Base-by-base conservation (phyloP, 1,140 invertebrate species). In the Goniozus legneri region DNA sequence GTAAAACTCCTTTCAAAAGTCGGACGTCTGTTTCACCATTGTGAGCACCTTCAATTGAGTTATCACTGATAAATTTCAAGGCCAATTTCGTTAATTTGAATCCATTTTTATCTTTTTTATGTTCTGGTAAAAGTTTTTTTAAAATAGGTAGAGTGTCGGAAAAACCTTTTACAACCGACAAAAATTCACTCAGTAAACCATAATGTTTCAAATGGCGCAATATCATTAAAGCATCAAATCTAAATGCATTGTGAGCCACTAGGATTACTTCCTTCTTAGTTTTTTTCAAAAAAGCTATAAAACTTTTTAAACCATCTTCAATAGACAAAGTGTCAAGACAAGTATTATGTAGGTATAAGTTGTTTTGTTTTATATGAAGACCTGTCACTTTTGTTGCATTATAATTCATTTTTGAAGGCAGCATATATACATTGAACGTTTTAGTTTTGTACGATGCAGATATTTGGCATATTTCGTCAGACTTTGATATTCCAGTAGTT, bases 381-480 rank as follows among this genome's bases (percentile, higher is more conserved):
- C 19, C 31, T 16, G 1, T 31, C 35, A 46, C 2, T 21, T 7
- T 38, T 3, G 44, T 35, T 31, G 44, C 35, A 16, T 38, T 46
- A 31, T 38, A 20, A 4, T 3, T 7, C 19, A 30, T 20, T 12
- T 24, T 8, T 22, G 4, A 8, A 8, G 34, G n/a, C 37, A 12
- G 15, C 19, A 36, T 15, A 35, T 36, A 10, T 10, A 30, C 19
- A 13, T 14, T 13, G 16, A 4, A 32, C 32, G n/a, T 33, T 13
- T 2, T 19, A 8, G 10, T 22, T 14, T 6, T 27, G 14, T 7
- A 22, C 4, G n/a, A 24, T 12, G 3, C 12, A 22, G 4, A n/a
- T 20, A 51, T 34, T 16, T 51, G 48, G 10, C 30, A 22, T 8
- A 51, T 45, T 44, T 51, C 30, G 10, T 41, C 31, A 12, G 20